Base-by-base conservation (phyloP, 2,888 invertebrate genomes). In the Lysandra coridon region DNA sequence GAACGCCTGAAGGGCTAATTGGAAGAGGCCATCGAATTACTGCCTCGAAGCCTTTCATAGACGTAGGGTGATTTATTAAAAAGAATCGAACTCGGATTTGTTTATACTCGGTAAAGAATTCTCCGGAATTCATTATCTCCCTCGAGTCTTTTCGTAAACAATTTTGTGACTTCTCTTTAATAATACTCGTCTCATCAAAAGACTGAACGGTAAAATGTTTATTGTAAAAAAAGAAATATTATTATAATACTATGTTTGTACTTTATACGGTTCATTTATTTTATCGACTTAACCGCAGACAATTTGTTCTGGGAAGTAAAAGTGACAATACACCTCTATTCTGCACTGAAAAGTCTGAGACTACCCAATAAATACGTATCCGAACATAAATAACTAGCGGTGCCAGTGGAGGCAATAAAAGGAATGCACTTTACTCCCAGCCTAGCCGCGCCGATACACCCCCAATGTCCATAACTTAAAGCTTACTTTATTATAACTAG, bases 21-120 rank as follows among this genome's bases (percentile, higher is more conserved):
- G 86, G 85, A 85, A 87, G 85, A 86, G 85, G 84, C 86, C 87
- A 88, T 90, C 87, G 85, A 88, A 89, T 89, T 91, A 87, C 89
- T 83, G 83, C 83, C 84, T 81, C 77, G 83, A 83, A 85, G 84
- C 85, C 85, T 83, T 87, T 85, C 85, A 85, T 85, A 81, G 86
- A 86, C 86, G 85, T 85, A 81, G 80, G 83, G 84, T 84, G 86
- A 88, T 88, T 88, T 87, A 86, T 86, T 87, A 84, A 60, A 84
- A 86, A 85, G 83, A 84, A 83, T 82, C 83, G 79, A 83, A 81
- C 83, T 78, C 82, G 84, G 81, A 82, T 82, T 82, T 82, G 80
- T 83, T 82, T 82, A 73, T 81, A 81, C 80, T 80, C 64, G 79
- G 81, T 81, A 83, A 83, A 81, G 82, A 79, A 80, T 78, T 76